Evolutionary conservation across 1,140 invertebrate genomes (phyloP), one percentile per base, ranked within the genome.

Genomic region (Lerema accius): DNA sequence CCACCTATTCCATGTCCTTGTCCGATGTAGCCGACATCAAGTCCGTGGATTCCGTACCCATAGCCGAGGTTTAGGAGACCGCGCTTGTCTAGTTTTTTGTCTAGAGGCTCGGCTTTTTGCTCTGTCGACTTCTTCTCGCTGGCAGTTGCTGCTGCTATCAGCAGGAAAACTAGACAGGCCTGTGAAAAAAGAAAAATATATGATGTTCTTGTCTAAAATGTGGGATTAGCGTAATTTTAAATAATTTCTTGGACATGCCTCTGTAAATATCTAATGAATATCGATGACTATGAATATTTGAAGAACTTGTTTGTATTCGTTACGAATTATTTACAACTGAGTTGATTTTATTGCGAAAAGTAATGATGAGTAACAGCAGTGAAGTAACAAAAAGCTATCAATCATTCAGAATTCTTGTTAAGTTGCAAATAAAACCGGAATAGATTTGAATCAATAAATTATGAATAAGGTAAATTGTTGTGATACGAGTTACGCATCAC

Each of bases 91-190:
- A 93, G 77, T 67, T 86, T 91, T 84, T 93, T 93, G 64, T 92
- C 92, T 56, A 91, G 80, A 11, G 92, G 92, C 73, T 92, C 92
- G 48, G 76, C 86, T 84, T 94, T 93, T 83, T 94, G 93, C 74
- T 92, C 92, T 85, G 91, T 91, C 76, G 91, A 91, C 80, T 94
- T 92, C 82, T 93, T 93, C 74, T 93, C 92, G 76, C 92, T 93
- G 76, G 93, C 91, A 84, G 92, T 91, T 50, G 92, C 92, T 66
- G 92, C 94, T 81, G 94, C 92, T 89, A 96, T 93, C 90, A 94
- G 93, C 89, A 95, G 92, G 91, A 95, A 90, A 86, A 93, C 93
- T 90, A 95, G 82, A 77, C 92, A 93, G 78, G 95, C 87, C 95
- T 96, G 92, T 6, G 90, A 93, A 78, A 45, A 81, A 82, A 77